These are phyloP conservation scores for Endotricha flammealis DNA, from an alignment of 2,888 invertebrate species.

Conservation along the genomic window DNA sequence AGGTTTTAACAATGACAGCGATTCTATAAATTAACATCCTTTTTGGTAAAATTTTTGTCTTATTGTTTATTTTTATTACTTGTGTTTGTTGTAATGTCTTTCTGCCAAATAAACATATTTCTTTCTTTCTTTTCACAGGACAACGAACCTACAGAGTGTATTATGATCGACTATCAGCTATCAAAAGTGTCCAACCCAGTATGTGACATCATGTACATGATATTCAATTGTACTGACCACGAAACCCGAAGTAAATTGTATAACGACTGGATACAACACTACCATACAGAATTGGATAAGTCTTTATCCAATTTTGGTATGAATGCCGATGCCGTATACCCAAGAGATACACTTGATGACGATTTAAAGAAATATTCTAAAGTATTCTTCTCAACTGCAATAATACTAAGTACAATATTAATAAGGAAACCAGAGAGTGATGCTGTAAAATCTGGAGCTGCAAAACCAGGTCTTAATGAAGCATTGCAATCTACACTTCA, in stretches of 20 bases:
- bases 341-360: slow-evolving; percentile 31
- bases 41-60: no score
- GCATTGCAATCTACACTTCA: neutral
- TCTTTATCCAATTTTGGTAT: slow-evolving; percentile 26
- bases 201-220: slow-evolving; percentile 31
- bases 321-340: slow-evolving; percentile 27
- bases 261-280: slow-evolving; percentile 24
- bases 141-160: slow-evolving; percentile 22
- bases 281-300: slow-evolving; percentile 29
- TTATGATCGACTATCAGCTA: slow-evolving; percentile 44
- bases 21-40: no score
- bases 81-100: no score
- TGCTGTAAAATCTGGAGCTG: slow-evolving; percentile 16
- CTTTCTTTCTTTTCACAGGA: slow-evolving; percentile 32
- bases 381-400: slow-evolving; percentile 17
- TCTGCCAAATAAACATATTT: no score
- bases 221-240: slow-evolving; percentile 39
- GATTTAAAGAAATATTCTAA: slow-evolving; percentile 31
- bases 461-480: neutral
- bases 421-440: slow-evolving; percentile 27
- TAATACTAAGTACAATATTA: slow-evolving; percentile 22
- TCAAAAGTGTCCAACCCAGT: slow-evolving; percentile 31
- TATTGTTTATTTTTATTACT: no score
- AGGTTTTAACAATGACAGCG: no score
- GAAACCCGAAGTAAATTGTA: slow-evolving; percentile 28